Conservation (phyloP, 2,888 invertebrate species). For the Agrotis ipsilon region DNA sequence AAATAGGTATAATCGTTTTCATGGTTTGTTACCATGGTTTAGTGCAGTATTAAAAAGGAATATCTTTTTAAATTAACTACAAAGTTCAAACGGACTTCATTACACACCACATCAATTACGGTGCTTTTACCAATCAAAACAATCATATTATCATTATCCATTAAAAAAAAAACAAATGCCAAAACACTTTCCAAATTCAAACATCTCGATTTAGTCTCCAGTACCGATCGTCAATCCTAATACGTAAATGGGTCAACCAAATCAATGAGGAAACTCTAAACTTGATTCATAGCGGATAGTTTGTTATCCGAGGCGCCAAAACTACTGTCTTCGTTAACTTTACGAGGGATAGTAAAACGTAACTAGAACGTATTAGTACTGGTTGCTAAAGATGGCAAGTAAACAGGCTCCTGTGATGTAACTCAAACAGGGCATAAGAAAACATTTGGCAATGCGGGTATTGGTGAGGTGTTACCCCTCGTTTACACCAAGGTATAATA, state of each 20-base stretch:
- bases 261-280: conserved; percentile 80
- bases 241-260: conserved; percentile 71
- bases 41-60: too few relatives aligned
- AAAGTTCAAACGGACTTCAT: too few relatives aligned
- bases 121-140: too few relatives aligned
- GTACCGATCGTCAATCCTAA: conserved; percentile 5
- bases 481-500: too few relatives aligned
- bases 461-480: conserved; percentile 10
- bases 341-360: conserved; percentile 73
- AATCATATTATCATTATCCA: too few relatives aligned
- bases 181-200: too few relatives aligned
- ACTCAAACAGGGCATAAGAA: conserved; percentile 30
- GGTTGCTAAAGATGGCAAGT: conserved; percentile 45
- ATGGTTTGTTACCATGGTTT: too few relatives aligned
- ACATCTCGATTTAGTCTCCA: conserved; percentile 17
- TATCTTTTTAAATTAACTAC: too few relatives aligned
- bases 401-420: conserved; percentile 49
- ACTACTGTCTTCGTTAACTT: conserved; percentile 74
- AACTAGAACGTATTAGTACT: conserved; percentile 61
- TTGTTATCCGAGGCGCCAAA: conserved; percentile 73
- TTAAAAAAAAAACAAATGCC: too few relatives aligned
- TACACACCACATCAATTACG: too few relatives aligned
- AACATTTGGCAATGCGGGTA: conserved; percentile 38
- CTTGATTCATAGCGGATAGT: conserved; percentile 77
- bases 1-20: too few relatives aligned